phyloP scores from a whole-genome alignment of 2,888 invertebrate species.

The Oxyscelio sp. region DNA sequence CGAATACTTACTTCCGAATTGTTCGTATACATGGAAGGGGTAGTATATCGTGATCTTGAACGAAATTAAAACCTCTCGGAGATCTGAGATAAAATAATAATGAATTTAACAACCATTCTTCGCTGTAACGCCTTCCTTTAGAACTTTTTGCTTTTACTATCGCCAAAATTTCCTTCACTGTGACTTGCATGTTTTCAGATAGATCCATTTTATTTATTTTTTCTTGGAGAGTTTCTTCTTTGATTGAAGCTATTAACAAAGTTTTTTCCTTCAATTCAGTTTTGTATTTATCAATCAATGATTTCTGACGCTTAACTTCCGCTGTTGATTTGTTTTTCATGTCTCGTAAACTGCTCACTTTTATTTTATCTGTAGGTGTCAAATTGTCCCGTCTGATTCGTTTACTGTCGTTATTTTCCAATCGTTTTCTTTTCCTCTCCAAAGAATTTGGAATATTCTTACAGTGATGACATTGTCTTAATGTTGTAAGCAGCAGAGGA shows the following conservation, averaged over 20 bases:
- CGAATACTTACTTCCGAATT: slow-evolving; percentile 11
- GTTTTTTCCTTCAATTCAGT: too few species aligned
- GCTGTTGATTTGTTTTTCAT: neutral
- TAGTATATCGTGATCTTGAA: neutral
- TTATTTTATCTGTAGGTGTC: neutral
- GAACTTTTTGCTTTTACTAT: neutral
- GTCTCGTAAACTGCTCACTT: slow-evolving; percentile 1
- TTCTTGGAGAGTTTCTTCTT: too few species aligned
- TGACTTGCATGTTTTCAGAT: neutral
- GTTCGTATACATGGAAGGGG: slow-evolving; percentile 11
- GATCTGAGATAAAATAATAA: slow-evolving; percentile 12
- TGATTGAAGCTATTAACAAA: too few species aligned
- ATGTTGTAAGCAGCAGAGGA: slow-evolving; percentile 1
- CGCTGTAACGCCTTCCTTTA: neutral
- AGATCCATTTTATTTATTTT: slow-evolving; percentile 7
- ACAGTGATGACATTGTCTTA: slow-evolving; percentile 10
- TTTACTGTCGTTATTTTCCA: neutral
- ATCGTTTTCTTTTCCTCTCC: slow-evolving; percentile 14
- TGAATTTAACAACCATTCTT: slow-evolving; percentile 15
- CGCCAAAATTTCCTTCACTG: slow-evolving; percentile 2
- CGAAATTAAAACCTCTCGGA: slow-evolving; percentile 1
- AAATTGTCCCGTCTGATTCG: neutral
- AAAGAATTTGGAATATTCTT: slow-evolving; percentile 1
- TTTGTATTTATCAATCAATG: too few species aligned
- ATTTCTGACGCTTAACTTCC: neutral